Evolutionary conservation across 2,113 vertebrate species (phyloP).

Genomic region (Orcinus orca): DNA sequence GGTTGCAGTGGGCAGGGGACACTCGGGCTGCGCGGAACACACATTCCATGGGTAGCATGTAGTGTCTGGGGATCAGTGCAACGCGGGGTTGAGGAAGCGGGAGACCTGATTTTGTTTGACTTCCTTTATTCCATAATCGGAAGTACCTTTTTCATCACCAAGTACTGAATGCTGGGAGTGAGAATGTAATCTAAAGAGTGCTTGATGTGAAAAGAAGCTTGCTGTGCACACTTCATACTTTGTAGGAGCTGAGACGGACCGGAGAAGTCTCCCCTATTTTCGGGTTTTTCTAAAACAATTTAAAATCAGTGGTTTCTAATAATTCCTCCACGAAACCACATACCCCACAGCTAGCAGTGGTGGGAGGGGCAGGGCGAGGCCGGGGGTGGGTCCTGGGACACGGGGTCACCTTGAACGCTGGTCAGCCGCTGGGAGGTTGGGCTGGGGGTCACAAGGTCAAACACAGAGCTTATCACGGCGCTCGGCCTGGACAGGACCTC

Average conservation of each 20-base stretch:
- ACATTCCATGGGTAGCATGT: fast-evolving
- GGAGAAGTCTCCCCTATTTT: background rate
- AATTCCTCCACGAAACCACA: fast-evolving
- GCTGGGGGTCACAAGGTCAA: fast-evolving
- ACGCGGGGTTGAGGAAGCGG: fast-evolving
- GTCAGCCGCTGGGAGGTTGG: fast-evolving
- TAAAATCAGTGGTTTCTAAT: background rate
- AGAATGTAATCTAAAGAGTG: background rate
- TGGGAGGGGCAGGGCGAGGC: too few species aligned
- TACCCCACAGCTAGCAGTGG: fast-evolving
- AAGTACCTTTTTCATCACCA: background rate
- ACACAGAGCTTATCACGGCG: fast-evolving
- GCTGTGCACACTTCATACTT: fast-evolving
- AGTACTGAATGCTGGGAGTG: background rate
- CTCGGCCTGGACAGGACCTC: too few species aligned
- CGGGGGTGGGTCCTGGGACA: fast-evolving
- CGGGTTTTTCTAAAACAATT: background rate
- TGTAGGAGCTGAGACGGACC: background rate
- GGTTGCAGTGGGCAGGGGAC: background rate
- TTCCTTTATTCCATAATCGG: background rate
- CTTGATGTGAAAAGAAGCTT: fast-evolving
- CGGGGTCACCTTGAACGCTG: too few species aligned
- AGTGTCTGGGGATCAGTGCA: fast-evolving
- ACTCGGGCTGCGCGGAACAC: too few species aligned
- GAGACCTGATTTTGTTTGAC: too few species aligned